Conservation (phyloP, 2,113 vertebrate genomes). For the Taurulus bubalis region DNA sequence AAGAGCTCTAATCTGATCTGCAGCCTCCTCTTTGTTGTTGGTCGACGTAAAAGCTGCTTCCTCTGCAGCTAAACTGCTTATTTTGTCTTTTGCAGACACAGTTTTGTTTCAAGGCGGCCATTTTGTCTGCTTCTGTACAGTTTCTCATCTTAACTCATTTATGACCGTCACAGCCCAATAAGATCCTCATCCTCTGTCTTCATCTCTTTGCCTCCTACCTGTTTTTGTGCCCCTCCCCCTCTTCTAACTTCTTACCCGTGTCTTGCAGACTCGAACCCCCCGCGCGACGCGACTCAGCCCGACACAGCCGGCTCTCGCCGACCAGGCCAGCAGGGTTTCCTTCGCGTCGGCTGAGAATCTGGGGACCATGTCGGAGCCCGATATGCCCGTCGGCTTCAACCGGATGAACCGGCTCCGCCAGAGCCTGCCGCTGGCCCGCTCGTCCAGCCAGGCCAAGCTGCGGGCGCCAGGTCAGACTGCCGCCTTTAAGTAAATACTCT, state of each 20-base stretch:
- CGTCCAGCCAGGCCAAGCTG: constrained; percentile 96
- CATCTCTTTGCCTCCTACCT: background rate
- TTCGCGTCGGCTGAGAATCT: constrained; percentile 94
- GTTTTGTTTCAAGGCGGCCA: constrained; percentile 7
- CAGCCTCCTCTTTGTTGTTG: background rate
- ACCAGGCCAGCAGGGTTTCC: constrained; percentile 92
- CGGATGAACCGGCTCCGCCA: constrained; percentile 97
- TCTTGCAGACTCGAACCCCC: constrained; percentile 90
- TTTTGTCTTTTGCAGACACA: background rate
- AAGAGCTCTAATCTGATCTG: constrained; percentile 26
- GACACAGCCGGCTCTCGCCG: constrained; percentile 87
- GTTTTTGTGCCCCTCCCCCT: background rate
- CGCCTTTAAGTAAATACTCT: background rate
- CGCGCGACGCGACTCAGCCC: constrained; percentile 89
- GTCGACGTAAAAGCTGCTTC: constrained; percentile 4
- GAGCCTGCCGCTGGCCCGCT: constrained; percentile 95
- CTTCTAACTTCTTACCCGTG: constrained; percentile 6
- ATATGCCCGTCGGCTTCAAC: constrained; percentile 94
- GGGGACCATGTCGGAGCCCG: constrained; percentile 96
- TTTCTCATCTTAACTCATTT: constrained; percentile 8
- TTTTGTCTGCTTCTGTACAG: constrained; percentile 11
- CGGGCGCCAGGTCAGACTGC: constrained; percentile 89
- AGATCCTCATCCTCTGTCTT: background rate
- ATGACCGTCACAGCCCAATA: background rate
- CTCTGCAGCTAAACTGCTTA: constrained; percentile 36